These are phyloP conservation scores for Lagopus leucura DNA, from an alignment of 2,113 vertebrate species.

Conservation along the genomic window DNA sequence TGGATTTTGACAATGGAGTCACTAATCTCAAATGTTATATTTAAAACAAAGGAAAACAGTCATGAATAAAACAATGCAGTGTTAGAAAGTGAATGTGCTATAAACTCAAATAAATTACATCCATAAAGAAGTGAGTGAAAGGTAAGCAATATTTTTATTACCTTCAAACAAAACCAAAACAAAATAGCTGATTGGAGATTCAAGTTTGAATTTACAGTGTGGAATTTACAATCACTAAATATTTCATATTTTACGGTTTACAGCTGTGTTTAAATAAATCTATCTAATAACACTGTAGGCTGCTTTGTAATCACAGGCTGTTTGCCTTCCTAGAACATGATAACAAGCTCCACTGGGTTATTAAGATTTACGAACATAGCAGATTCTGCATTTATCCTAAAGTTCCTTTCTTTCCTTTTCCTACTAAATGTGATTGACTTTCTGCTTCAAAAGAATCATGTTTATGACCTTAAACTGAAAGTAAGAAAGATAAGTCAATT, in stretches of 20 bases:
- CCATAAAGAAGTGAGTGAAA: background rate
- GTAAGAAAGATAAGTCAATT: conserved; percentile 78
- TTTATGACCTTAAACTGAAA: conserved; percentile 78
- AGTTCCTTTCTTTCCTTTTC: background rate
- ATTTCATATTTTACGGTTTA: conserved; percentile 67
- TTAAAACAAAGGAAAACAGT: background rate
- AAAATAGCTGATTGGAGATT: conserved; percentile 55
- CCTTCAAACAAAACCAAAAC: conserved; percentile 28
- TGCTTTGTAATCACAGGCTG: conserved; percentile 63
- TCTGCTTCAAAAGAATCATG: conserved; percentile 61
- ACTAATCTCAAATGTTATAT: background rate
- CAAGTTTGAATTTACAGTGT: conserved; percentile 51
- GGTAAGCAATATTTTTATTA: background rate
- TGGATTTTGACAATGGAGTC: background rate
- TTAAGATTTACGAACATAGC: conserved; percentile 60
- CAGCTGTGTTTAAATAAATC: conserved; percentile 80
- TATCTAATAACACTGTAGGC: conserved; percentile 70
- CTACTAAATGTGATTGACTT: conserved; percentile 3
- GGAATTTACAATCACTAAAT: conserved; percentile 60
- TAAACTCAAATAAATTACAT: background rate
- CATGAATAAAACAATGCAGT: background rate
- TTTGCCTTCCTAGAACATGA: conserved; percentile 57
- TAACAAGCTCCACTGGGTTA: conserved; percentile 36
- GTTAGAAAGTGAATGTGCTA: background rate
- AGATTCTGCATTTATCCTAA: conserved; percentile 32